These are phyloP conservation scores for Amblyteles armatorius DNA, from an alignment of 2,888 invertebrate genomes.

Conservation along the genomic window DNA sequence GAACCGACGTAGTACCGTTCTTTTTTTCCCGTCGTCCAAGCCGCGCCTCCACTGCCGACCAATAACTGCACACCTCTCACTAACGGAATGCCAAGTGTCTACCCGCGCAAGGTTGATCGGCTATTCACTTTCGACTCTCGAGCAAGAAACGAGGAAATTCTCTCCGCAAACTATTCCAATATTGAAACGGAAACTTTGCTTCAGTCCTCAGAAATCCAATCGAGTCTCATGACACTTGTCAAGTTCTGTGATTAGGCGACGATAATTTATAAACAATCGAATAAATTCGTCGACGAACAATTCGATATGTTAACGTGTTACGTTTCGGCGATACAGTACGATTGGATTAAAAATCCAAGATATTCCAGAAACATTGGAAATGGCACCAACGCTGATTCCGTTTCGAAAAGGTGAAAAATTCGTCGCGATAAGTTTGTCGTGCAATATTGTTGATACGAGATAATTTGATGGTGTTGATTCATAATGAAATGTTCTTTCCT, in stretches of 20 bases:
- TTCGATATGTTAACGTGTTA: slow-evolving; percentile 77
- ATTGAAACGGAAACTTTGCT: not conserved
- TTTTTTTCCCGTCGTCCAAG: slow-evolving; percentile 49
- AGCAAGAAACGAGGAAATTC: slow-evolving; percentile 37
- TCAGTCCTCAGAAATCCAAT: not conserved
- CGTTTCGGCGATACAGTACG: slow-evolving; percentile 76
- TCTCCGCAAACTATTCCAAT: slow-evolving; percentile 26
- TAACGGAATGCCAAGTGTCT: slow-evolving; percentile 73
- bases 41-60: slow-evolving; percentile 68
- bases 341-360: slow-evolving; percentile 74
- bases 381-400: slow-evolving; percentile 41
- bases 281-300: not conserved
- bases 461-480: no score
- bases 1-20: slow-evolving; percentile 26
- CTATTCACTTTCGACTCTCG: slow-evolving; percentile 64
- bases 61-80: slow-evolving; percentile 76
- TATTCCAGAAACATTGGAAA: slow-evolving; percentile 39
- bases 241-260: not conserved
- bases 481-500: not conserved
- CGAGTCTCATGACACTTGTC: not conserved
- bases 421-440: not conserved
- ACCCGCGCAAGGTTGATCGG: slow-evolving; percentile 70
- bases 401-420: slow-evolving; percentile 58
- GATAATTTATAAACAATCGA: not conserved
- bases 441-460: not conserved